phyloP scores from a whole-genome alignment of 1,140 invertebrate genomes.

The Asobara japonica region DNA sequence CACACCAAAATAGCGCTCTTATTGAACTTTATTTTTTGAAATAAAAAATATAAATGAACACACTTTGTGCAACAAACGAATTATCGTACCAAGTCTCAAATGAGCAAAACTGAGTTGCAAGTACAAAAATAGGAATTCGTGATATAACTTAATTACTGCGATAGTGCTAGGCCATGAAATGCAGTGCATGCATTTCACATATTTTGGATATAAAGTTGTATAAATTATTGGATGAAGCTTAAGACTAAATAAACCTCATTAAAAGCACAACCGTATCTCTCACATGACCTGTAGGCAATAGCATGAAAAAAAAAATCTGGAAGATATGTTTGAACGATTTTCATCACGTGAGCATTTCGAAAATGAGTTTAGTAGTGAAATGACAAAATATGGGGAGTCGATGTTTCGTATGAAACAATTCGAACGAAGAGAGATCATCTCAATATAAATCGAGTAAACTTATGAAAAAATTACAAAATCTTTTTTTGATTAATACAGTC shows the following conservation, averaged over 20 bases:
- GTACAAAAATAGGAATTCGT: constrained; percentile 1
- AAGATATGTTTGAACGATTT: constrained; percentile 8
- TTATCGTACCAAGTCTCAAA: background rate
- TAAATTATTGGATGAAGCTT: background rate
- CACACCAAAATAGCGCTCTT: background rate
- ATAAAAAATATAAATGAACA: background rate
- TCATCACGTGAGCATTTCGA: background rate
- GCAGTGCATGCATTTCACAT: background rate
- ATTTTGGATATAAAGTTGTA: background rate
- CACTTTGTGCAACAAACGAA: constrained; percentile 3
- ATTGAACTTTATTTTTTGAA: background rate
- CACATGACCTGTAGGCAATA: background rate
- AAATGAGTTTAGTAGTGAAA: background rate
- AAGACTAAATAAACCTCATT: constrained; percentile 11
- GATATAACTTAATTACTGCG: background rate
- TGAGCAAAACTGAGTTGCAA: background rate
- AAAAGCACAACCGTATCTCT: background rate
- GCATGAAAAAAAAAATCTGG: background rate
- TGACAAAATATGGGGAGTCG: background rate
- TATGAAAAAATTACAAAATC: no score
- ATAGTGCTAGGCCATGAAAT: background rate
- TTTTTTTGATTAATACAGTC: no score
- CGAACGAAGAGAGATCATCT: no score
- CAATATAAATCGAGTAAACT: no score
- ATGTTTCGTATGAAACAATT: no score